Evolutionary conservation across 2,888 invertebrate genomes (phyloP).

Genomic region (Lottia gigantea): DNA sequence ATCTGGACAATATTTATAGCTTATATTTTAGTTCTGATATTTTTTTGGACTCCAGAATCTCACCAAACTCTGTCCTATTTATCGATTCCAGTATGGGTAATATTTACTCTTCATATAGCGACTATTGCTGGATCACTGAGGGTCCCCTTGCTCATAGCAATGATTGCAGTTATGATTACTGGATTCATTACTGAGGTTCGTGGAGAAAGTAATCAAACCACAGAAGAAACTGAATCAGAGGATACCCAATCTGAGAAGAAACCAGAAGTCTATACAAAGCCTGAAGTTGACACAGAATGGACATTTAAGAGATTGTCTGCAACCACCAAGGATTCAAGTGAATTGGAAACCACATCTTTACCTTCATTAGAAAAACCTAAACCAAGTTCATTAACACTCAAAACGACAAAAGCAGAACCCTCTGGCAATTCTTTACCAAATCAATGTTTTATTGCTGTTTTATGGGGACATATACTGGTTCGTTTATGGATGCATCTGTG

Average conservation of each 20-base stretch:
- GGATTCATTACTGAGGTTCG: conserved; percentile 72
- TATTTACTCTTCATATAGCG: conserved; percentile 80
- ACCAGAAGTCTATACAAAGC: no score
- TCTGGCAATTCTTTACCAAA: conserved; percentile 54
- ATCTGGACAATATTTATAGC: conserved; percentile 76
- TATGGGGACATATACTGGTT: conserved; percentile 86
- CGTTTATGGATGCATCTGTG: conserved; percentile 88
- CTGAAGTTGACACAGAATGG: no score
- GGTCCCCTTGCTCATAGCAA: conserved; percentile 78
- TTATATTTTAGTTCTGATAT: conserved; percentile 78
- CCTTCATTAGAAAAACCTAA: conserved; percentile 7
- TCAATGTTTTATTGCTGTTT: conserved; percentile 70
- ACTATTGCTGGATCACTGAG: conserved; percentile 81
- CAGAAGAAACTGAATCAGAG: no score
- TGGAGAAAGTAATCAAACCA: conserved; percentile 30
- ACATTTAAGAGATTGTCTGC: no score
- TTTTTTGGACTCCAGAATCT: conserved; percentile 82
- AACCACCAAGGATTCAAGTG: no score
- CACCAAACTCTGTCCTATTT: conserved; percentile 71
- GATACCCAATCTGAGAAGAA: no score
- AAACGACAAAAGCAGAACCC: conserved; percentile 21
- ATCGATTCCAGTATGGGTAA: conserved; percentile 81
- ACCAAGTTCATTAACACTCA: conserved; percentile 10
- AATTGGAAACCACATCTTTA: not conserved
- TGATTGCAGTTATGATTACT: conserved; percentile 76